Percentiles rank a stretch among this genome's conserved stretches.
Evolutionary conservation across 2,888 invertebrate genomes (phyloP).

Genomic region (Patella pellucida): DNA sequence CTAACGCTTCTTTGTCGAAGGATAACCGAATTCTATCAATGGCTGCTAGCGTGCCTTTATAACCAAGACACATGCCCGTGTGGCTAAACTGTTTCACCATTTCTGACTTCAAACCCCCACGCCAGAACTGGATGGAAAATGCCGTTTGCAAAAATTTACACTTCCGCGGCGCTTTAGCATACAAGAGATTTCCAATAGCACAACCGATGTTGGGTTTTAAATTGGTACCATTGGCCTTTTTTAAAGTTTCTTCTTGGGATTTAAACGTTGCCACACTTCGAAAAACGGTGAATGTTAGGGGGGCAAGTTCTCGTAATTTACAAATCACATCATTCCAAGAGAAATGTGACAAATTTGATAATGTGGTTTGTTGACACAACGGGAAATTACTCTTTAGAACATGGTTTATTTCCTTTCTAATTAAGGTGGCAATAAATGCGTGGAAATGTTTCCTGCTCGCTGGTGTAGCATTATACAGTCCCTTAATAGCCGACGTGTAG

Average conservation of each 20-base stretch:
- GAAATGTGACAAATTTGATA: no score
- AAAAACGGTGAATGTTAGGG: conserved; percentile 21
- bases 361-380: conserved; percentile 21
- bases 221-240: not conserved
- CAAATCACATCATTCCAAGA: conserved; percentile 27
- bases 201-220: conserved; percentile 17
- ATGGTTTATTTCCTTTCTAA: conserved; percentile 16
- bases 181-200: conserved; percentile 21
- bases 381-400: conserved; percentile 22
- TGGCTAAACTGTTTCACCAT: conserved; percentile 11
- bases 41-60: not conserved
- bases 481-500: conserved; percentile 23
- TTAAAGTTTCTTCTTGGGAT: not conserved
- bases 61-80: conserved; percentile 2
- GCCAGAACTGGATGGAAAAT: no score
- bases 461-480: no score
- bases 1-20: not conserved
- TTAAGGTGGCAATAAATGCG: not conserved
- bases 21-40: not conserved
- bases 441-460: conserved; percentile 18
- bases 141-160: conserved; percentile 26
- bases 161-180: conserved; percentile 23
- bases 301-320: conserved; percentile 10
- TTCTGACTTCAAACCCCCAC: no score
- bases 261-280: conserved; percentile 9